These are phyloP conservation scores for Connochaetes taurinus DNA, from an alignment of 2,113 vertebrate species.

Conservation along the genomic window DNA sequence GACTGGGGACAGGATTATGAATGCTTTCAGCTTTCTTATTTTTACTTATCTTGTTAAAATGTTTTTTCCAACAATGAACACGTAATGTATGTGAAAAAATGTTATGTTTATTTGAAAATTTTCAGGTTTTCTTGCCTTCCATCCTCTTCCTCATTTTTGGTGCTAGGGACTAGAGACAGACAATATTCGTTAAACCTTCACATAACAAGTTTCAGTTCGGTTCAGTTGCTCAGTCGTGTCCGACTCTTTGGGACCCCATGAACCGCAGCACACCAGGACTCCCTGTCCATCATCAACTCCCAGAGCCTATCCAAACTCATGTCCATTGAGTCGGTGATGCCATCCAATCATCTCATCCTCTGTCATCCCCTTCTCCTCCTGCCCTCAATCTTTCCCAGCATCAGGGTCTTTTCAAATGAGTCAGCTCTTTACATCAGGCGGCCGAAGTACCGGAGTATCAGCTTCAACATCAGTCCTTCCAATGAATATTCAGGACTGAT, in stretches of 20 bases:
- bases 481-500: not conserved
- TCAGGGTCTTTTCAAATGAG: not conserved
- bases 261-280: accelerated
- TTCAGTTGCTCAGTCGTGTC: not conserved
- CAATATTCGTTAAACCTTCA: not conserved
- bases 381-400: not conserved
- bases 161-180: not conserved
- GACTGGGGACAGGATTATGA: not conserved
- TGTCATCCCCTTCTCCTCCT: not conserved
- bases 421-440: not conserved
- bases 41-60: not conserved
- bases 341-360: not conserved
- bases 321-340: not conserved
- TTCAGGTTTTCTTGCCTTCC: not conserved
- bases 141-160: not conserved
- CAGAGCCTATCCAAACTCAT: not conserved
- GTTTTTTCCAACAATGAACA: not conserved
- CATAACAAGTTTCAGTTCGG: not conserved
- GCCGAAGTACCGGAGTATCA: not conserved
- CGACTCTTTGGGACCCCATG: not conserved
- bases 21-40: not conserved
- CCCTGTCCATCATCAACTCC: not conserved
- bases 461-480: not conserved
- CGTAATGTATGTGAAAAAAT: not conserved
- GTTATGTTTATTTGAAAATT: not conserved